Base-by-base conservation (phyloP, 2,888 invertebrate species). In the Carcina quercana region DNA sequence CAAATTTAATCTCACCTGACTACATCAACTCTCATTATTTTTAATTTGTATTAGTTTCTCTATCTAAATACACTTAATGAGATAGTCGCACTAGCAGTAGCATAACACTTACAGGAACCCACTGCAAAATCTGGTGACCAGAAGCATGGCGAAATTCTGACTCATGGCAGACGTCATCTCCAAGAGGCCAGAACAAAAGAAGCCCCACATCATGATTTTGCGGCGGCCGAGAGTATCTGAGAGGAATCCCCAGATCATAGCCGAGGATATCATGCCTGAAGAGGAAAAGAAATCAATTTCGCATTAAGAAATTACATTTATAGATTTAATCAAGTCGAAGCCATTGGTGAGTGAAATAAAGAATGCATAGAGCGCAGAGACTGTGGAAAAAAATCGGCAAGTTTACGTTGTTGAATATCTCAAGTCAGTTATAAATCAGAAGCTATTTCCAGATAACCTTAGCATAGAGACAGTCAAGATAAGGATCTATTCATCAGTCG, bases 181-280 rank as follows among this genome's bases (percentile, higher is more conserved):
- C 44, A 90, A 87, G 20, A 90, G 43, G 0, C 86, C 88, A 25
- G 92, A 87, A 6, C 86, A 56, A 26, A 91, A 58, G 53, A 89
- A 89, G 0, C 92, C 92, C 54, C 86, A 82, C 15, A 90, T 72
- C 46, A 94, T 76, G 32, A 93, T 85, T 53, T 86, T 87, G 43
- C 86, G 87, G 37, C 91, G 82, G 6, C 92, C 93, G 36, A 90
- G 80, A 0, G 90, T 89, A 57, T 93, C 93, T 0, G 92, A 90
- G 4, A 93, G 63, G 55, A 89, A 92, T 0, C 93, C 93, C 94
- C 94, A 94, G 2, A 91, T 41, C 58, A 91, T 85, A 0, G 91
- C 90, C 21, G 92, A 91, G 1, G 87, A 80, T 44, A 91, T 89
- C 91, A 93, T 93, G 13, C 92, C 93, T 92, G 57, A 1, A 52